Evolutionary conservation across 2,113 vertebrate genomes (phyloP).

Genomic region (Macquaria ambigua): DNA sequence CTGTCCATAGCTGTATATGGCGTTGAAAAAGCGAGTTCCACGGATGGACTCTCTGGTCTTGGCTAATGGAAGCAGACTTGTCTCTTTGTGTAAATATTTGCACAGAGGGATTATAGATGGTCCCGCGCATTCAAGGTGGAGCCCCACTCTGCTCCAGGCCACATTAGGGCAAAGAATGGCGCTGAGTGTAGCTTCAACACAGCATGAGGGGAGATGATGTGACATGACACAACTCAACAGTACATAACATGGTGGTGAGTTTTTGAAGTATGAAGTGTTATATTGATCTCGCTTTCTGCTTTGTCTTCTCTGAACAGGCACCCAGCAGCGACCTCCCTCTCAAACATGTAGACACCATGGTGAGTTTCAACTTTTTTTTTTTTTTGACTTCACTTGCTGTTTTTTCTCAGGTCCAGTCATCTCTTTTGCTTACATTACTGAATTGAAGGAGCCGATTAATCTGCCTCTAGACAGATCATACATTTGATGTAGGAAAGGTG

Average conservation of each 20-base stretch:
- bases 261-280: constrained; percentile 1
- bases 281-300: constrained; percentile 23
- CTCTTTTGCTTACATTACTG: constrained; percentile 11
- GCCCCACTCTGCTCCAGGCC: constrained; percentile 59
- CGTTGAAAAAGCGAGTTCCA: constrained; percentile 46
- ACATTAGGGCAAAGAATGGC: constrained; percentile 78
- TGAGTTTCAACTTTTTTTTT: constrained; percentile 78
- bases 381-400: neutral
- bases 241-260: neutral
- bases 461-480: constrained; percentile 1
- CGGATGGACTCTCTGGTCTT: constrained; percentile 59
- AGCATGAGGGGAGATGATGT: neutral
- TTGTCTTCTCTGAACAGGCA: constrained; percentile 78
- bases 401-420: neutral
- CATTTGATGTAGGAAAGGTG: neutral
- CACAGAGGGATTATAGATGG: constrained; percentile 70
- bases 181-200: constrained; percentile 32
- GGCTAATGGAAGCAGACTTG: constrained; percentile 71
- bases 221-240: neutral
- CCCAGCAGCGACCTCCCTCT: constrained; percentile 84
- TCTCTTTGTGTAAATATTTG: constrained; percentile 82
- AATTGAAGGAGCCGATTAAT: neutral
- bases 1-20: constrained; percentile 77
- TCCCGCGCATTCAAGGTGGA: constrained; percentile 71
- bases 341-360: constrained; percentile 88